Evolutionary conservation across 2,888 invertebrate genomes (phyloP), one percentile per base, ranked within the genome.

Genomic region (Torymus tubicola): DNA sequence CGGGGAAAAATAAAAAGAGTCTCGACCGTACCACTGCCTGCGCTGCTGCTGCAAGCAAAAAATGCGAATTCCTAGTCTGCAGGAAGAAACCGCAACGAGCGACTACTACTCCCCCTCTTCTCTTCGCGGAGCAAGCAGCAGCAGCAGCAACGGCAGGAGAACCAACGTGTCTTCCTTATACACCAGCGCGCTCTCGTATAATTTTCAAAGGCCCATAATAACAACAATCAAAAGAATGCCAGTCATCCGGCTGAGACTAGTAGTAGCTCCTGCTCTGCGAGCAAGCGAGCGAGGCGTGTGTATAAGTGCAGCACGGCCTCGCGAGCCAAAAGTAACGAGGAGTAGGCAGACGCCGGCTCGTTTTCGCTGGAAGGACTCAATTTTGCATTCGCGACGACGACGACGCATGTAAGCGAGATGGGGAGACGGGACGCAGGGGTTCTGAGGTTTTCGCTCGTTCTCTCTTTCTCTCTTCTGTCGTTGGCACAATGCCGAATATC

Each of bases 141-240:
- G 31, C 3, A 42, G 42, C 4, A 31, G 31, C 3, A 42, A 8
- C 42, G 10, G 42, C 42, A 21, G 21, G 21, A 21, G 21, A 21
- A 21, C 21, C 10, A 42, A 8, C 5, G 42, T 8, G 42, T 42
- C 42, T 42, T 42, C 42, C 42, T 42, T 42, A 42, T 42, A 42
- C 42, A 42, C 42, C 42, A 5, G 2, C 31, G 42, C 64, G 57
- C 77, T 58, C 74, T 60, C 71, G 71, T 67, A 76, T 76, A 76
- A 80, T 80, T 80, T 80, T 71, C 80, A 80, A 81, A 74, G 68
- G 61, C 75, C 67, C 70, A 71, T 82, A 82, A 80, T 80, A 78
- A 80, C 74, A 82, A 80, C 74, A 71, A 77, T 80, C 74, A 71
- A 64, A 80, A 71, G 80, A 80, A 82, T 80, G 77, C 78, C 70